phyloP scores from a whole-genome alignment of 2,113 vertebrate genomes.

The Plectropomus leopardus region DNA sequence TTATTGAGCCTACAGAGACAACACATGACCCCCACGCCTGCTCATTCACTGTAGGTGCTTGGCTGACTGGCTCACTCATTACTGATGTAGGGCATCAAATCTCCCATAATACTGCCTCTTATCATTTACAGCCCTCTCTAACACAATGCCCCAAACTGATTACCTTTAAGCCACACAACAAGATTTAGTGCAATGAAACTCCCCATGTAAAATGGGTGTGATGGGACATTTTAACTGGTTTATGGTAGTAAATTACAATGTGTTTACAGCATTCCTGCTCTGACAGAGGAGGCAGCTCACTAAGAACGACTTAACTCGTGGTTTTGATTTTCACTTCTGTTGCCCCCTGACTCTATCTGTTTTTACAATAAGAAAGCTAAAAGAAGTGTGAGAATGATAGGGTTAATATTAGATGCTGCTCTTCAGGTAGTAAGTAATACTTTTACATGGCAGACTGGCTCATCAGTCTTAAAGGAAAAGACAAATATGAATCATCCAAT shows the following conservation, averaged over 20 bases:
- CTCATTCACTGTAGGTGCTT: constrained; percentile 9
- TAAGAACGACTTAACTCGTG: constrained; percentile 11
- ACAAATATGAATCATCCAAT: neutral
- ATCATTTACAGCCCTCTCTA: constrained; percentile 63
- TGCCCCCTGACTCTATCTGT: neutral
- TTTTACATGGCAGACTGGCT: neutral
- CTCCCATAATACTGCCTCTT: constrained; percentile 45
- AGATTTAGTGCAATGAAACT: constrained; percentile 61
- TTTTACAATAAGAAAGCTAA: neutral
- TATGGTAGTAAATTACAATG: constrained; percentile 40
- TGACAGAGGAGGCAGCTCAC: constrained; percentile 19
- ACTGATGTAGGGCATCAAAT: constrained; percentile 53
- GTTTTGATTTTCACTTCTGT: constrained; percentile 13
- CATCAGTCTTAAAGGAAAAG: neutral
- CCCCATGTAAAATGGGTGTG: constrained; percentile 28
- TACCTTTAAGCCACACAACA: constrained; percentile 50
- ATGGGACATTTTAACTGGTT: constrained; percentile 54
- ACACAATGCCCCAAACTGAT: constrained; percentile 61
- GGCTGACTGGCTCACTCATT: constrained; percentile 37
- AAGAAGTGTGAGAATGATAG: neutral
- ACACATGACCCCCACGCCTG: constrained; percentile 13
- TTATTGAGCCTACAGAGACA: neutral
- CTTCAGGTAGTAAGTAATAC: neutral
- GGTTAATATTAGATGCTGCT: neutral
- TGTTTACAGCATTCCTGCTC: constrained; percentile 37